Percentiles rank a stretch among this genome's conserved stretches.
Evolutionary conservation across 2,113 vertebrate genomes (phyloP).

Genomic region (Trogon surrucura): DNA sequence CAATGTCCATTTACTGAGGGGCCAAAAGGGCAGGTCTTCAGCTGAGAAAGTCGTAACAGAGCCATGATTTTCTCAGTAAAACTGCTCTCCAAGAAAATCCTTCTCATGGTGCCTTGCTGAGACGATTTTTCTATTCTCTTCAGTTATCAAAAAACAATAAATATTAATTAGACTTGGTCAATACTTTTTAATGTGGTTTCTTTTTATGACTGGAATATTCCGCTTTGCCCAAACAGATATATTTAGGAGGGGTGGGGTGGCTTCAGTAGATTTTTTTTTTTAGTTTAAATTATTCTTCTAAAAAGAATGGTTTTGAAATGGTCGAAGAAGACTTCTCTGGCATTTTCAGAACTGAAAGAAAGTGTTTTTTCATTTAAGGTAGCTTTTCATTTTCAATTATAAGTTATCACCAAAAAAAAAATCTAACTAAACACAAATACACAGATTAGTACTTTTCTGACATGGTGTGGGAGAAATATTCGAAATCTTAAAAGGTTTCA

Average conservation of each 20-base stretch:
- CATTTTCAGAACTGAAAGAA: conserved; percentile 15
- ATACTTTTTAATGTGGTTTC: conserved; percentile 47
- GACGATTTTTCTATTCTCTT: conserved; percentile 28
- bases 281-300: conserved; percentile 35
- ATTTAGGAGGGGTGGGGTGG: background rate
- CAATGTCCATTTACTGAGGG: background rate
- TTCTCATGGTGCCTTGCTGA: background rate
- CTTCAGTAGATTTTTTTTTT: conserved; percentile 19
- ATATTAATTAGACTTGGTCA: conserved; percentile 33
- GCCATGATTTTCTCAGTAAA: background rate
- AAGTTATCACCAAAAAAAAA: background rate
- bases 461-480: background rate
- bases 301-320: conserved; percentile 55
- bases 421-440: background rate
- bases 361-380: background rate
- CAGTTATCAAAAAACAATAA: conserved; percentile 52
- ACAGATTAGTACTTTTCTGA: background rate
- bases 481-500: background rate
- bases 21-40: background rate
- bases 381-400: conserved; percentile 21
- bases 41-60: background rate
- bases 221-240: conserved; percentile 42
- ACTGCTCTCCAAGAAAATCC: conserved; percentile 42
- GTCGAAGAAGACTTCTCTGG: conserved; percentile 30
- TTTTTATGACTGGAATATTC: conserved; percentile 15